Evolutionary conservation across 2,797 vertebrate genomes (phyloP).

Genomic region (Gambusia yucatana): DNA sequence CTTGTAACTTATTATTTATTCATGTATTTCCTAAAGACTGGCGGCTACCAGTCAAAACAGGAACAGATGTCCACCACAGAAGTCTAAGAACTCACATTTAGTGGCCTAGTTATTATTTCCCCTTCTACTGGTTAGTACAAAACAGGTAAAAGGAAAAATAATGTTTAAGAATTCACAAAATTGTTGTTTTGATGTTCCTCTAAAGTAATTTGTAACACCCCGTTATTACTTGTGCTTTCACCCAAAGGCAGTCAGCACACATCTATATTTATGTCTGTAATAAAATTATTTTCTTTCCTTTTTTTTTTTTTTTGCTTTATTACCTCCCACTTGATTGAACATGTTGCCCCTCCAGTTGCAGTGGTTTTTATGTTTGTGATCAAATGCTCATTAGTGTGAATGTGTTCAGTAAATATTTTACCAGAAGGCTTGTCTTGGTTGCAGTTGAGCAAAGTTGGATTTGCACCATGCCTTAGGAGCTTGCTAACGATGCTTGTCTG

Average conservation of each 20-base stretch:
- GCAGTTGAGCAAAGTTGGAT: slow-evolving; percentile 90
- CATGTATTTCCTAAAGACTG: slow-evolving; percentile 1
- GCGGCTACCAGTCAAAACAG: slow-evolving; percentile 5
- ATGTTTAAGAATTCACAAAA: background rate
- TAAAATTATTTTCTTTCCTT: slow-evolving; percentile 20
- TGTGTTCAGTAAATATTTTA: slow-evolving; percentile 59
- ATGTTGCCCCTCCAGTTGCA: slow-evolving; percentile 14
- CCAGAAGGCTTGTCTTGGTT: slow-evolving; percentile 94
- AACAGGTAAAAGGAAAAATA: background rate
- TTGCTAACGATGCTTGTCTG: slow-evolving; percentile 90
- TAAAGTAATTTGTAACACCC: slow-evolving; percentile 32
- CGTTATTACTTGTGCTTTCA: slow-evolving; percentile 5
- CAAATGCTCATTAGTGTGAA: slow-evolving; percentile 21
- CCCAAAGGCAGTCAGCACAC: slow-evolving; percentile 21
- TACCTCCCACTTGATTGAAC: slow-evolving; percentile 32
- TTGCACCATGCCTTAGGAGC: slow-evolving; percentile 87
- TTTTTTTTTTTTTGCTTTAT: slow-evolving; percentile 36
- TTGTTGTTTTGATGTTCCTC: background rate
- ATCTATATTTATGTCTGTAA: slow-evolving; percentile 8
- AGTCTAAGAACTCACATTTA: background rate
- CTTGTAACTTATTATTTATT: slow-evolving; percentile 15
- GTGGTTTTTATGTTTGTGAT: slow-evolving; percentile 14
- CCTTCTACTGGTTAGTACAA: background rate
- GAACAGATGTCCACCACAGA: slow-evolving; percentile 6
- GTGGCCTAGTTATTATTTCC: background rate